These are phyloP conservation scores for Acanthochromis polyacanthus DNA, from an alignment of 2,113 vertebrate species.

Conservation along the genomic window DNA sequence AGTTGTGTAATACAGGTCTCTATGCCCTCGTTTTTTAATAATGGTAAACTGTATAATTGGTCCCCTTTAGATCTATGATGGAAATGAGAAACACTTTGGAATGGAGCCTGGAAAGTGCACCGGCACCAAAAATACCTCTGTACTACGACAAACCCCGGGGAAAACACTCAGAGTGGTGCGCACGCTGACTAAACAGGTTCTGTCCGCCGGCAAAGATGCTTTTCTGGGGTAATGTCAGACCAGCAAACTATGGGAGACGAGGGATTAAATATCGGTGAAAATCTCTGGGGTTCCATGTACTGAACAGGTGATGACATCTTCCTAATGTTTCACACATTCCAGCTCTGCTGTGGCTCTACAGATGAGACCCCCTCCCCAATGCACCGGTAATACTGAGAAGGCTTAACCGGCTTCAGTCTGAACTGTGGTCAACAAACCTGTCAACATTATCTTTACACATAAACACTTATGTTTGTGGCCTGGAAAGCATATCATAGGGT, in stretches of 20 bases:
- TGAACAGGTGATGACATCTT: conserved; percentile 67
- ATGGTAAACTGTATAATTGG: conserved; percentile 35
- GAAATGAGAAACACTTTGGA: conserved; percentile 47
- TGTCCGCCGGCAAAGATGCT: conserved; percentile 23
- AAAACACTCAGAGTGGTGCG: conserved; percentile 11
- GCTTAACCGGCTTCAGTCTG: conserved; percentile 21
- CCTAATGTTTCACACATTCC: conserved; percentile 67
- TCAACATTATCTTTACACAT: conserved; percentile 46
- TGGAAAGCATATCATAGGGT: background rate
- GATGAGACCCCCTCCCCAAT: conserved; percentile 6
- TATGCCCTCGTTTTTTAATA: conserved; percentile 20
- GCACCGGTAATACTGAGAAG: conserved; percentile 35
- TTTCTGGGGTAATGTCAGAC: conserved; percentile 27
- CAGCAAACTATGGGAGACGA: conserved; percentile 15
- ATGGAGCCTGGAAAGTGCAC: conserved; percentile 42
- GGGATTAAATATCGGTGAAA: conserved; percentile 41
- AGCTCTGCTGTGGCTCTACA: background rate
- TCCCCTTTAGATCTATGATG: conserved; percentile 22
- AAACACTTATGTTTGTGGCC: conserved; percentile 25
- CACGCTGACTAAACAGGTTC: conserved; percentile 18
- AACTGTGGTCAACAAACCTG: conserved; percentile 48
- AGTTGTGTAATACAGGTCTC: conserved; percentile 17
- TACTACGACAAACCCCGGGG: conserved; percentile 30
- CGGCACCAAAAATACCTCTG: conserved; percentile 27
- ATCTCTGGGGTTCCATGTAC: conserved; percentile 34